Evolutionary conservation across 2,888 invertebrate genomes (phyloP).

Genomic region (Cerceris rybyensis): DNA sequence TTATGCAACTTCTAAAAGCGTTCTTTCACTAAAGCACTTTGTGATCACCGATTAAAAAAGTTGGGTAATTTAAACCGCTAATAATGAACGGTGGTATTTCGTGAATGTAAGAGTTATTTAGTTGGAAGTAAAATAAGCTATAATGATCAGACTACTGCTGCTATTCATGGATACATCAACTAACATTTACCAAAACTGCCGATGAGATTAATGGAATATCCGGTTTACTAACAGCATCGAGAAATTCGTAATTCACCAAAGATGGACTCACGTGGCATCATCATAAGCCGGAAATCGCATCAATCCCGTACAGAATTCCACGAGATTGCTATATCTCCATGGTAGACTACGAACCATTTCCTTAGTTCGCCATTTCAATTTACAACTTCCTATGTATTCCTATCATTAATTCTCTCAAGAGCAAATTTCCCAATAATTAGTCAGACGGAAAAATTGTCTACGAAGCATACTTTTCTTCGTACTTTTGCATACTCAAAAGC

Average conservation of each 20-base stretch:
- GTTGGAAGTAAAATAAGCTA: background rate
- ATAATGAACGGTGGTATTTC: too few relatives aligned
- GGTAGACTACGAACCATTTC: background rate
- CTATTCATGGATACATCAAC: background rate
- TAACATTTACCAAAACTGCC: slow-evolving; percentile 12
- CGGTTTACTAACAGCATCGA: slow-evolving; percentile 28
- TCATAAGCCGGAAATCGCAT: slow-evolving; percentile 62
- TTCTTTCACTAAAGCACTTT: slow-evolving; percentile 25
- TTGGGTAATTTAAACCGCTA: too few relatives aligned
- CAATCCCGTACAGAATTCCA: slow-evolving; percentile 56
- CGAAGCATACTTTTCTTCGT: too few relatives aligned
- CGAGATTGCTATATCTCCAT: slow-evolving; percentile 32
- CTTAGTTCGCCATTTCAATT: background rate
- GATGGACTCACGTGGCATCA: slow-evolving; percentile 58
- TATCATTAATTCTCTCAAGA: background rate
- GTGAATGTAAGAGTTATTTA: background rate
- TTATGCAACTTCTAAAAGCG: slow-evolving; percentile 35
- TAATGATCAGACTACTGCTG: background rate
- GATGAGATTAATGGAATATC: slow-evolving; percentile 49
- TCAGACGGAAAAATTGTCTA: too few relatives aligned
- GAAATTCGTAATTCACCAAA: slow-evolving; percentile 53
- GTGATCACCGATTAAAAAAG: background rate
- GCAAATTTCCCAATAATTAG: too few relatives aligned
- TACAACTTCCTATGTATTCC: background rate
- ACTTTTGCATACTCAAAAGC: too few relatives aligned